phyloP scores from a whole-genome alignment of 2,797 vertebrate genomes.

The Aeoliscus strigatus region DNA sequence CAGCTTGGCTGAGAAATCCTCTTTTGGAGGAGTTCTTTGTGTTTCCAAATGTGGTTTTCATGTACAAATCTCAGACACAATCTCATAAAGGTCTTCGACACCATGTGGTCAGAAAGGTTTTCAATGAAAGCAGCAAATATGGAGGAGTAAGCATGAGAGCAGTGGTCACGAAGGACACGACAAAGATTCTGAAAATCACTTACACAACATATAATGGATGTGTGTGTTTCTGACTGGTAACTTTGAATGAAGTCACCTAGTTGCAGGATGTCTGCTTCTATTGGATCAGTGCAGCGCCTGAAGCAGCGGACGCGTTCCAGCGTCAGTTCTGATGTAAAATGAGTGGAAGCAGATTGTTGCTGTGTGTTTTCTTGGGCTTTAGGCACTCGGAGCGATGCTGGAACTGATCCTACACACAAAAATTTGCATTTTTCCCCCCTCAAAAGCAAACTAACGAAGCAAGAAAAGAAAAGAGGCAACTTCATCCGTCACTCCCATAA shows the following conservation, averaged over 20 bases:
- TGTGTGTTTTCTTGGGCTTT: slow-evolving; percentile 9
- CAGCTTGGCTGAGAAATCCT: no score
- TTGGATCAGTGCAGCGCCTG: slow-evolving; percentile 41
- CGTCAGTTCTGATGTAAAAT: slow-evolving; percentile 35
- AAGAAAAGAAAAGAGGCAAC: not conserved
- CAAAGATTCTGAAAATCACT: not conserved
- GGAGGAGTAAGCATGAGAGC: no score
- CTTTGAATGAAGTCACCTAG: slow-evolving; percentile 37
- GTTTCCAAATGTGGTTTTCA: no score
- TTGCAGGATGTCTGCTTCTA: slow-evolving; percentile 47
- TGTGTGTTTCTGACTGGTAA: slow-evolving; percentile 22
- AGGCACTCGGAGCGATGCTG: slow-evolving; percentile 8
- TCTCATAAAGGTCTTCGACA: no score
- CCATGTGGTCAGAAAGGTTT: no score
- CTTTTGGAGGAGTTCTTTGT: no score
- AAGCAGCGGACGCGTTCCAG: slow-evolving; percentile 27
- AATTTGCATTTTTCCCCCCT: slow-evolving; percentile 1
- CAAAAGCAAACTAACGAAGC: no score
- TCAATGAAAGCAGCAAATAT: no score
- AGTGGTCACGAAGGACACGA: no score
- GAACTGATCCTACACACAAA: slow-evolving; percentile 4
- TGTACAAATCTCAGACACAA: no score
- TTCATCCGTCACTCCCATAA: not conserved
- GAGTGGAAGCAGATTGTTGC: slow-evolving; percentile 44
- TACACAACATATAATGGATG: slow-evolving; percentile 3